These are phyloP conservation scores for Heliconius nattereri DNA, from an alignment of 1,140 invertebrate genomes.

Conservation along the genomic window DNA sequence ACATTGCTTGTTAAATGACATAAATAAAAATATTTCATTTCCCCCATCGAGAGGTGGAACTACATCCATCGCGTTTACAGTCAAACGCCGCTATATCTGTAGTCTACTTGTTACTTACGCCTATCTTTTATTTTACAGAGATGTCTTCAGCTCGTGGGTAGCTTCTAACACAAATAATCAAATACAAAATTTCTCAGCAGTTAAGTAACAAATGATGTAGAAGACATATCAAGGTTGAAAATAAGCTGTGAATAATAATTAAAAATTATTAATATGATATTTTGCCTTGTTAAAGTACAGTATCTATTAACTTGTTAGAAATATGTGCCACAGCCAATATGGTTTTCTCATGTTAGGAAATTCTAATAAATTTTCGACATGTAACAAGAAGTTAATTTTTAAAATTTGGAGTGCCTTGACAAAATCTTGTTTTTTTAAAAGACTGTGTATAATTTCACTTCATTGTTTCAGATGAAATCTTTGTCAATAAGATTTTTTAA, in stretches of 20 bases:
- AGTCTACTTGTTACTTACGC: neutral
- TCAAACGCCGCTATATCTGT: no score
- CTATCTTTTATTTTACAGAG: constrained; percentile 82
- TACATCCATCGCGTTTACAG: no score
- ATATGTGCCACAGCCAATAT: constrained; percentile 16
- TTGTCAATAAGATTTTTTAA: neutral
- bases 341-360: constrained; percentile 22
- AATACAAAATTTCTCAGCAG: constrained; percentile 79
- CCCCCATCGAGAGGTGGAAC: no score
- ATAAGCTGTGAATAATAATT: constrained; percentile 30
- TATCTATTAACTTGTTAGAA: constrained; percentile 43
- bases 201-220: constrained; percentile 62
- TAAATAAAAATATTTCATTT: no score
- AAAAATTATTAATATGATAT: constrained; percentile 33
- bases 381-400: constrained; percentile 21
- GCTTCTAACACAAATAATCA: constrained; percentile 90
- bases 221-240: constrained; percentile 39
- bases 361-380: constrained; percentile 2
- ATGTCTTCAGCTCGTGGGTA: constrained; percentile 95
- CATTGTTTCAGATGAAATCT: neutral
- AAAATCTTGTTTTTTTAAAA: constrained; percentile 1
- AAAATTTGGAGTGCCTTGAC: constrained; percentile 40
- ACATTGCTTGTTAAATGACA: no score
- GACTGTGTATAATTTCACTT: neutral
- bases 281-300: constrained; percentile 39